Evolutionary conservation across 2,888 invertebrate species (phyloP), one percentile per base, ranked within the genome.

Genomic region (Oxystoma pomonae): DNA sequence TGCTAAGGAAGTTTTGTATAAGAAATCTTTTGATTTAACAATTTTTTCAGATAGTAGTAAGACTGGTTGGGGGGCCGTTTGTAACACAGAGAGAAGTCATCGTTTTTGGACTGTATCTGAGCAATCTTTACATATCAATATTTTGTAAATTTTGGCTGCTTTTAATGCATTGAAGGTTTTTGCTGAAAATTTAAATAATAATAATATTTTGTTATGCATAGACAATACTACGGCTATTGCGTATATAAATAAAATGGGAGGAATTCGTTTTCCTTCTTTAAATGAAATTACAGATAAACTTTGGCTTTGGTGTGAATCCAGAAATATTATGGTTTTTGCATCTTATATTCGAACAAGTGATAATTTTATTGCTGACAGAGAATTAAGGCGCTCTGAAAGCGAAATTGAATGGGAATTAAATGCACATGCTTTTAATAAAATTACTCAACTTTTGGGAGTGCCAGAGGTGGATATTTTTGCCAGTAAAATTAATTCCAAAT

Each of bases 241-340:
- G 5, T 35, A 35, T 12, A 35, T 35, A 35, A 35, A 35, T 35
- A 35, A 35, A 35, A 35, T 35, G 35, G 35, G 35, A 12, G 35
- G 35, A 7, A 35, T 12, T 7, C 35, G 35, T 7, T 35, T 20
- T 57, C 20, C 1, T 20, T 20, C 3, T 20, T 21, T 21, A 57
- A 57, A 57, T 22, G 9, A 17, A 57, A 20, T 57, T 57, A 20
- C 22, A 16, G 9, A 57, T 20, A 2, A 7, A 57, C 20, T 21
- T 20, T 57, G 57, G 21, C 17, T 9, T 20, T 57, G 57, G 60
- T 60, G 60, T 51, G 55, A 60, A 55, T 19, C 16, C 18, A 20
- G 18, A 16, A 60, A 60, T 5, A 53, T 56, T 58, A 58, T 56
- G 60, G 1, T 60, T 57, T 58, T 60, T 20, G 60, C 60, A 60